Conservation (phyloP, 2,113 vertebrate genomes). For the Coreoperca whiteheadi region DNA sequence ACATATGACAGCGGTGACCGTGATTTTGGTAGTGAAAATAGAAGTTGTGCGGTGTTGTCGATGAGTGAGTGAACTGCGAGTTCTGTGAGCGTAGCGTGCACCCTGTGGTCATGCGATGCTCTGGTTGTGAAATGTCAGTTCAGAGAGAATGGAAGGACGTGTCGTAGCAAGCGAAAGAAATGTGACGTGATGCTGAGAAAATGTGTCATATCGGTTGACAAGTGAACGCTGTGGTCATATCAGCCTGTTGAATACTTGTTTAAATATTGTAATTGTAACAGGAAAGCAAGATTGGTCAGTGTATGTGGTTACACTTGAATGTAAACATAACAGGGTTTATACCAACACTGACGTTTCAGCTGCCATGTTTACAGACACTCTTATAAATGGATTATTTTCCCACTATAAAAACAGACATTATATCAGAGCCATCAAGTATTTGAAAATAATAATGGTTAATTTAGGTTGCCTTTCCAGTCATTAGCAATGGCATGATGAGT, state of each 20-base stretch:
- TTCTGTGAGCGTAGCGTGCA: conserved; percentile 7
- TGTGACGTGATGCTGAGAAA: conserved; percentile 25
- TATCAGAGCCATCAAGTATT: conserved; percentile 28
- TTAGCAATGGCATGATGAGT: neutral
- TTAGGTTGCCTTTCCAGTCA: conserved; percentile 24
- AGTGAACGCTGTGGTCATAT: conserved; percentile 28
- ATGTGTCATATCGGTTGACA: neutral
- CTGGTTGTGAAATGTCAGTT: conserved; percentile 22
- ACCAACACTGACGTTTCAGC: conserved; percentile 20
- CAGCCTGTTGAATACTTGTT: conserved; percentile 15
- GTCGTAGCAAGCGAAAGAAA: conserved; percentile 21
- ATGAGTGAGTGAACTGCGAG: conserved; percentile 30
- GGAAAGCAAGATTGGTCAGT: conserved; percentile 3
- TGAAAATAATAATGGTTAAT: neutral
- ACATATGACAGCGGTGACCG: neutral
- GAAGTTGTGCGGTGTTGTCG: conserved; percentile 31
- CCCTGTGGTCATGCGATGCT: conserved; percentile 40
- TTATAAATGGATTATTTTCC: conserved; percentile 19
- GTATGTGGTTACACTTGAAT: conserved; percentile 20
- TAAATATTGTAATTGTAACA: conserved; percentile 43
- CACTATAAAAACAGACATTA: conserved; percentile 1
- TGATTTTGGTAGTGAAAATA: neutral
- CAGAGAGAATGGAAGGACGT: neutral
- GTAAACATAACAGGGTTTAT: conserved; percentile 30
- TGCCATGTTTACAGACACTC: conserved; percentile 57